A percentile compares a stretch with the other conserved stretches of the same genome.
These are phyloP conservation scores for Xiphophorus couchianus DNA, from an alignment of 2,113 vertebrate genomes.

Conservation along the genomic window DNA sequence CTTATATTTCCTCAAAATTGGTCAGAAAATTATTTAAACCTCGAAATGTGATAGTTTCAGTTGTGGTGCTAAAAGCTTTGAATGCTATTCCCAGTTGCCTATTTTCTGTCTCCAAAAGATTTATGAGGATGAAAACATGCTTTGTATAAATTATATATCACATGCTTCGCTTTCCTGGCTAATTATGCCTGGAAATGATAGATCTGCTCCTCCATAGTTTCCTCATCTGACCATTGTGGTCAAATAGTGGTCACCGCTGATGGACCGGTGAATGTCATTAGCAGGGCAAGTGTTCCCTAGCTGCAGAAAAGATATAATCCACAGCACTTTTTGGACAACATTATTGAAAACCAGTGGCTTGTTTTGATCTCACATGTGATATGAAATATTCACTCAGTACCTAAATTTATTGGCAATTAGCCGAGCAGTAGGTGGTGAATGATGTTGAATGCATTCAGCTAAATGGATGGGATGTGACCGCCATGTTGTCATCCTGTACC, in stretches of 20 bases:
- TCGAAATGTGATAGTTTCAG: neutral
- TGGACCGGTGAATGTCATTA: conserved; percentile 57
- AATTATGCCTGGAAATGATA: conserved; percentile 26
- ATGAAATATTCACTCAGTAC: conserved; percentile 69
- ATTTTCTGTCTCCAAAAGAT: conserved; percentile 3
- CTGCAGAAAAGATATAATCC: conserved; percentile 30
- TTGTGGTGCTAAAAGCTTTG: neutral
- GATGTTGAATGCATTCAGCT: conserved; percentile 26
- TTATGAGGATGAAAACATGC: conserved; percentile 18
- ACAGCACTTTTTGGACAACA: conserved; percentile 43
- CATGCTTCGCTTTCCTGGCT: neutral
- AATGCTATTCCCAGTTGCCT: neutral
- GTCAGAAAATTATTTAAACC: neutral
- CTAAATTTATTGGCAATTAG: conserved; percentile 52
- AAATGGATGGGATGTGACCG: conserved; percentile 21
- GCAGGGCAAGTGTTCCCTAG: conserved; percentile 29
- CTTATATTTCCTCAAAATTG: neutral
- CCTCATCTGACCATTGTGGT: conserved; percentile 30
- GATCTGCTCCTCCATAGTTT: conserved; percentile 8
- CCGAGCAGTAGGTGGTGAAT: conserved; percentile 43
- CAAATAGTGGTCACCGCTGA: conserved; percentile 47
- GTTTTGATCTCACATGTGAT: conserved; percentile 53
- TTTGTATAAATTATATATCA: conserved; percentile 18
- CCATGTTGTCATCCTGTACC: neutral
- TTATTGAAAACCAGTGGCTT: conserved; percentile 43